Conservation (phyloP, 2,888 invertebrate species). For the Xestia rhomboidea region DNA sequence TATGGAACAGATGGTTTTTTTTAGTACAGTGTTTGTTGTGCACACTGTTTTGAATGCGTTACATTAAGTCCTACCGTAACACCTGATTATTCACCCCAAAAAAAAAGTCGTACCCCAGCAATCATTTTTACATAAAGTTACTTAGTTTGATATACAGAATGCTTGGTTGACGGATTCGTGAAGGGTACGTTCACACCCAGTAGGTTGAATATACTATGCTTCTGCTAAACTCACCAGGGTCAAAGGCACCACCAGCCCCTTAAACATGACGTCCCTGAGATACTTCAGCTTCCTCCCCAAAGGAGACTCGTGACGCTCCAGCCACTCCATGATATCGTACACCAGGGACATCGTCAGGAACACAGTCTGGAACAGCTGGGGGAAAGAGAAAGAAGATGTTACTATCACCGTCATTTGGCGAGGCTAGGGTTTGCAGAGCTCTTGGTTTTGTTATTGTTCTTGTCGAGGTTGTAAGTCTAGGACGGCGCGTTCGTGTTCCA, state of each 20-base stretch:
- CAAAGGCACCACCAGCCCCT: constrained; percentile 80
- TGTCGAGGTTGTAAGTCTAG: background rate
- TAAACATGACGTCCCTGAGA: constrained; percentile 80
- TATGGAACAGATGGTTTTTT: too few species aligned
- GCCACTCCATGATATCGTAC: constrained; percentile 83
- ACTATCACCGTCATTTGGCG: background rate
- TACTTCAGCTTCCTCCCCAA: constrained; percentile 76
- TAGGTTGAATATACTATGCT: background rate
- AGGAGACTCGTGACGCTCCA: constrained; percentile 73
- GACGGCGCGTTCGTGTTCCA: too few species aligned
- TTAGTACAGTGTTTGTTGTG: too few species aligned
- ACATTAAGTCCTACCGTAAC: too few species aligned
- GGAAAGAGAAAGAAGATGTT: constrained; percentile 48
- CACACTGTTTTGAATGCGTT: too few species aligned
- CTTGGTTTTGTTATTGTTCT: background rate
- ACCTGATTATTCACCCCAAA: too few species aligned
- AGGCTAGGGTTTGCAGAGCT: background rate
- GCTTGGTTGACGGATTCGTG: too few species aligned
- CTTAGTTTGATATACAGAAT: too few species aligned
- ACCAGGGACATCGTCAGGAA: constrained; percentile 81
- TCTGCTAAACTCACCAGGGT: constrained; percentile 72
- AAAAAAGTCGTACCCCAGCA: too few species aligned
- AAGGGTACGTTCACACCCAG: too few species aligned
- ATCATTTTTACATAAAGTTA: too few species aligned
- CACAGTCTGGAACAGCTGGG: constrained; percentile 83